phyloP scores from a whole-genome alignment of 2,888 invertebrate species.

The Boloria selene region DNA sequence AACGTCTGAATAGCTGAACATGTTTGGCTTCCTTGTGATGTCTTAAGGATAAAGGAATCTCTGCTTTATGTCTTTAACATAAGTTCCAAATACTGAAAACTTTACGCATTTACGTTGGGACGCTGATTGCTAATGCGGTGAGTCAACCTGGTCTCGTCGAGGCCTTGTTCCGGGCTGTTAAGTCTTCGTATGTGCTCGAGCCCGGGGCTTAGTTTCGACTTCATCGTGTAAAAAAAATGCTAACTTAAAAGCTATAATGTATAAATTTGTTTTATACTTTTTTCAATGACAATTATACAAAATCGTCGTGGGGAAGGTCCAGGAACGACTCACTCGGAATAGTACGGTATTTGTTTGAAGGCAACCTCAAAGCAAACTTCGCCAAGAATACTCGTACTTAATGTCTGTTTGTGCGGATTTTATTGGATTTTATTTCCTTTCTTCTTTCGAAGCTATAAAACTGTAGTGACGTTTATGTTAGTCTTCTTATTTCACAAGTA shows the following conservation, averaged over 20 bases:
- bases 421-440: slow-evolving; percentile 33
- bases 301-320: neutral
- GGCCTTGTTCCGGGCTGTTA: neutral
- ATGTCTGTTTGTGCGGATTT: slow-evolving; percentile 31
- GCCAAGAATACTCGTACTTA: slow-evolving; percentile 27
- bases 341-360: slow-evolving; percentile 17
- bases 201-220: too few species aligned
- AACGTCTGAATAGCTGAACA: neutral
- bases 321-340: neutral
- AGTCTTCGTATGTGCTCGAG: neutral
- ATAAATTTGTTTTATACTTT: too few species aligned
- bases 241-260: too few species aligned
- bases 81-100: neutral
- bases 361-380: slow-evolving; percentile 15
- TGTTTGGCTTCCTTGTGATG: neutral
- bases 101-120: neutral
- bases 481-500: too few species aligned
- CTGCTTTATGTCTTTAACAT: neutral
- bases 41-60: neutral
- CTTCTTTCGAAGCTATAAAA: slow-evolving; percentile 16
- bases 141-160: neutral
- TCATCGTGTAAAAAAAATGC: too few species aligned
- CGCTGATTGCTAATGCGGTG: slow-evolving; percentile 16
- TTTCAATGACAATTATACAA: neutral
- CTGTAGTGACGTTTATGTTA: neutral